Conservation (phyloP, 2,888 invertebrate genomes). For the Julus scanicus region DNA sequence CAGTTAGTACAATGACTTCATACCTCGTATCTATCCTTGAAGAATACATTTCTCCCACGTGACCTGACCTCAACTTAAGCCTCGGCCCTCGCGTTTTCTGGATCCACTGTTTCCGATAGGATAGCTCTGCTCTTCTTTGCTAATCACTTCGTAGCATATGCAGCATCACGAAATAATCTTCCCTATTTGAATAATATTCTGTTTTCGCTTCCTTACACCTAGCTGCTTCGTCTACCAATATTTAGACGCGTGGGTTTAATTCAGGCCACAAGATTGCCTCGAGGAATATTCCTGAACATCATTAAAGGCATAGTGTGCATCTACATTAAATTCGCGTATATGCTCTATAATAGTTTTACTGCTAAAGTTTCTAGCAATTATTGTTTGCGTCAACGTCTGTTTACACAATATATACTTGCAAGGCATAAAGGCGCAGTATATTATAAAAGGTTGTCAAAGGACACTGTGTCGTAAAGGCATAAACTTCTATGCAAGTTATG, state of each 20-base stretch:
- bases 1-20: neutral
- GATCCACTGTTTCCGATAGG: neutral
- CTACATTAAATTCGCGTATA: neutral
- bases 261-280: neutral
- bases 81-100: neutral
- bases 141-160: neutral
- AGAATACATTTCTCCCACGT: neutral
- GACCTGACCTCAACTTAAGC: neutral
- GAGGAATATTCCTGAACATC: neutral
- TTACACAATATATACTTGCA: neutral
- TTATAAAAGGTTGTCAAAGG: neutral
- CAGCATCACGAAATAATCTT: neutral
- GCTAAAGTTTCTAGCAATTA: neutral
- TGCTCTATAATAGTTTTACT: neutral
- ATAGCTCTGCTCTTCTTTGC: neutral
- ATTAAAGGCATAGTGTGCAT: neutral
- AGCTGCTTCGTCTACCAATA: neutral
- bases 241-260: neutral
- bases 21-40: neutral
- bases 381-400: neutral
- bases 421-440: neutral
- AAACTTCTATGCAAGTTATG: neutral
- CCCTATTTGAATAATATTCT: neutral
- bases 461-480: neutral
- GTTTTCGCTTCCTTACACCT: neutral